A percentile compares a stretch with the other conserved stretches of the same genome.
These are phyloP conservation scores for Epizoanthus ramosus DNA, from an alignment of 92 coral and sea anemone genomes.

Conservation along the genomic window DNA sequence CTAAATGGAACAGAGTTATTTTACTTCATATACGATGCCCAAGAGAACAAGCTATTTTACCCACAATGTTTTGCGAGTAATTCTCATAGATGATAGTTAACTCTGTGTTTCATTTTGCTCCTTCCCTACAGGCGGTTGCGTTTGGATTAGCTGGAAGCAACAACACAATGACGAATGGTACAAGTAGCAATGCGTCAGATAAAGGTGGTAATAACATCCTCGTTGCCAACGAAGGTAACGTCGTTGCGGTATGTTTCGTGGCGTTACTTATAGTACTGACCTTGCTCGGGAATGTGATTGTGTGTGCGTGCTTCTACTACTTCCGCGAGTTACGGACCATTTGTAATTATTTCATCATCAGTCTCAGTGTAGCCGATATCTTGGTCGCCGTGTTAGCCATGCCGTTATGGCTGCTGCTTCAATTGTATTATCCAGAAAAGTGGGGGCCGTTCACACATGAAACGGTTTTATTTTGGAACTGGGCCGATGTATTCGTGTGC, in stretches of 20 bases:
- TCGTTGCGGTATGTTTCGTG: conserved; percentile 75
- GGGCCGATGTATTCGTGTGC: conserved; percentile 80
- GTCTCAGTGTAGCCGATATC: conserved; percentile 87
- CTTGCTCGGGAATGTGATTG: conserved; percentile 79
- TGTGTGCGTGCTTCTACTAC: conserved; percentile 81
- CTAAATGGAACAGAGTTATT: too few species aligned
- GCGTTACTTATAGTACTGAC: conserved; percentile 81
- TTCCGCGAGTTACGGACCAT: conserved; percentile 79
- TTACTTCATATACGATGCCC: too few species aligned
- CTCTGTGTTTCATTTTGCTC: background rate
- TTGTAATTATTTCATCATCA: conserved; percentile 94
- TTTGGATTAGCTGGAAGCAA: background rate
- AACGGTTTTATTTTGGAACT: conserved; percentile 67
- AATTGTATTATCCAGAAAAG: conserved; percentile 47
- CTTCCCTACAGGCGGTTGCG: background rate
- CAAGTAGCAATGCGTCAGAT: background rate
- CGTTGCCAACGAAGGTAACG: conserved; percentile 59
- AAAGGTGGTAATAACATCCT: background rate
- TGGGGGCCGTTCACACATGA: conserved; percentile 53
- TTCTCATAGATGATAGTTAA: too few species aligned
- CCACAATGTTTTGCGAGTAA: too few species aligned
- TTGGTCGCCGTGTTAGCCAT: conserved; percentile 87
- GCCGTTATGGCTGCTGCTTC: conserved; percentile 89
- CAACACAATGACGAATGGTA: background rate
- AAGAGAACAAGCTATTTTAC: too few species aligned